Base-by-base conservation (phyloP, 1,140 invertebrate species). In the Drosophila sucinea region DNA sequence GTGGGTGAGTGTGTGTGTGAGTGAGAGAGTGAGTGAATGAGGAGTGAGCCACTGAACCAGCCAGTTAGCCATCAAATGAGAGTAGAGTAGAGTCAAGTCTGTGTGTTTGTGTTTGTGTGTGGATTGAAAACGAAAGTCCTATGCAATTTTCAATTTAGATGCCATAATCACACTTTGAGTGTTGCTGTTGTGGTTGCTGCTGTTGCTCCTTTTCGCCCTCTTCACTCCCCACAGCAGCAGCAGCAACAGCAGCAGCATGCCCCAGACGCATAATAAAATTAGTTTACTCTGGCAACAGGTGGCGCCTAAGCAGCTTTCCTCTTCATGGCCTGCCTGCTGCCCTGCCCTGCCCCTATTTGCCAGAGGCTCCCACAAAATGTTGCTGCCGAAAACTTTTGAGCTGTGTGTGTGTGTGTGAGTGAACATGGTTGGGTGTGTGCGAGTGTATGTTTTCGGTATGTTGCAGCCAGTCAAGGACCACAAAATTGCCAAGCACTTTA, bases 91-190 rank as follows among this genome's bases (percentile, higher is more conserved):
- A 47, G 44, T 23, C n/a, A n/a, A 33, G 29, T 72, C 6, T 67
- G 8, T 67, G 29, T 38, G 35, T 29, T 1, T 38, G 3, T 41
- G 6, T 56, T 56, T 64, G 41, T 25, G 27, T 60, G 47, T 67
- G 62, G 25, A 61, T 40, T 73, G 73, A 84, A 87, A 87, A 58
- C 63, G 84, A 87, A 87, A 87, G 84, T 89, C 80, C 63, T 66
- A 58, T 72, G 80, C 73, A 84, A 80, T 89, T 84, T 87, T 84
- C 80, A 74, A 83, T 89, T 83, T 78, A 84, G 77, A 71, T 72
- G 66, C 67, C 68, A 67, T 79, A 75, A 72, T 81, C 64, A 72
- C 64, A 72, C 66, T 73, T 70, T 67, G 57, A 62, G 55, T 56
- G 63, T 33, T 73, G 63, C 38, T 64, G 51, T 60, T 64, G 63